Evolutionary conservation across 2,888 invertebrate genomes (phyloP).

Genomic region (Acrobasis consociella): DNA sequence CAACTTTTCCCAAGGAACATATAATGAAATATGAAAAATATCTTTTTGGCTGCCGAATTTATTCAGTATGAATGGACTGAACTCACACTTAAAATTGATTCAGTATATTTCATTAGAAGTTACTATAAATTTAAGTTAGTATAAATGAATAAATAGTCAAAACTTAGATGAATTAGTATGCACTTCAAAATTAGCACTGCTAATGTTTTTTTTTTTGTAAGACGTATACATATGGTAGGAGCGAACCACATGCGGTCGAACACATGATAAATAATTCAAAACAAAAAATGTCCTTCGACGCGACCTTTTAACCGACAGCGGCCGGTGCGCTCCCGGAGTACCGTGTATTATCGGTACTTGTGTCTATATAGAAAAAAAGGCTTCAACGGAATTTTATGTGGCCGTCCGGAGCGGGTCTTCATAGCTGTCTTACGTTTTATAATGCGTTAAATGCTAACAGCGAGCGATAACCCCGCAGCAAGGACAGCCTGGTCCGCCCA

Average conservation of each 20-base stretch:
- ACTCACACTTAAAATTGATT: too few species aligned
- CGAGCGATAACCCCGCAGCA: conserved; percentile 78
- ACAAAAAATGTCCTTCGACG: conserved; percentile 70
- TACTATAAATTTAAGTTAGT: too few species aligned
- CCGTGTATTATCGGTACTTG: conserved; percentile 74
- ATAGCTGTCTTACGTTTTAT: conserved; percentile 74
- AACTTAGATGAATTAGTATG: neutral
- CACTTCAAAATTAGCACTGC: too few species aligned
- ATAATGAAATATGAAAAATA: too few species aligned
- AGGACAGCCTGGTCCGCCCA: conserved; percentile 69
- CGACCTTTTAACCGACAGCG: conserved; percentile 71
- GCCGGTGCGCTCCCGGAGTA: conserved; percentile 50
- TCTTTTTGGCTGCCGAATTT: too few species aligned
- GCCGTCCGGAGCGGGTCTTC: conserved; percentile 70
- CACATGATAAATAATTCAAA: conserved; percentile 54
- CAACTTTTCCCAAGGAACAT: too few species aligned
- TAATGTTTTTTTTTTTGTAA: neutral
- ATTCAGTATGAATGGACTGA: too few species aligned
- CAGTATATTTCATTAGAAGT: too few species aligned
- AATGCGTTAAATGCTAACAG: conserved; percentile 78
- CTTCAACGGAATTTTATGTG: conserved; percentile 78
- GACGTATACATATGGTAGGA: conserved; percentile 13
- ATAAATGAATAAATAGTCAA: too few species aligned
- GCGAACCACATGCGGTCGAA: conserved; percentile 49
- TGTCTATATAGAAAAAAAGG: conserved; percentile 65